Evolutionary conservation across 2,113 vertebrate species (phyloP).

Genomic region (Strigops habroptila): DNA sequence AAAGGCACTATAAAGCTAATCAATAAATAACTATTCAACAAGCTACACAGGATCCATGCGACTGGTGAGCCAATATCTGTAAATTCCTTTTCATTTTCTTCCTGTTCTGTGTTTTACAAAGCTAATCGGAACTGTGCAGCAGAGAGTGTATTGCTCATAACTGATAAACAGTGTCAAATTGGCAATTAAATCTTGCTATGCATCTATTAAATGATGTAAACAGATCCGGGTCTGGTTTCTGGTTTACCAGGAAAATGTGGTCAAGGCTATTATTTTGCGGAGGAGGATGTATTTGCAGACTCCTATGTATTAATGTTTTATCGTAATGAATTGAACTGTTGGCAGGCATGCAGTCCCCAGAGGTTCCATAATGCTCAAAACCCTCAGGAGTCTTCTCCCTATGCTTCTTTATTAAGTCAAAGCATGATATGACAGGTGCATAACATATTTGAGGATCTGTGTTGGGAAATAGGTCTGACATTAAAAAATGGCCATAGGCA

Average conservation of each 20-base stretch:
- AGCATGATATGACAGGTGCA: neutral
- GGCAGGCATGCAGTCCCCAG: neutral
- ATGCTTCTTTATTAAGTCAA: neutral
- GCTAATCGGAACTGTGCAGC: neutral
- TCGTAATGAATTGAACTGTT: neutral
- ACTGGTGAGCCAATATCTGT: neutral
- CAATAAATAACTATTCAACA: neutral
- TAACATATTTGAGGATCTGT: neutral
- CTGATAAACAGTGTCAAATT: neutral
- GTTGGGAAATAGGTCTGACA: neutral
- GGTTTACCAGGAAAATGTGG: neutral
- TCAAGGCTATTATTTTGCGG: neutral
- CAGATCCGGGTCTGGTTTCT: neutral
- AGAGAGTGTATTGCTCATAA: neutral
- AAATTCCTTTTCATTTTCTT: neutral
- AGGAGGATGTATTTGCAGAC: neutral
- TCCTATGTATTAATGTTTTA: neutral
- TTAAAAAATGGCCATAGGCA: neutral
- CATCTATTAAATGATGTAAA: neutral
- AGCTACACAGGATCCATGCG: neutral
- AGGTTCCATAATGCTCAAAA: neutral
- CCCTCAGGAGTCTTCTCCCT: neutral
- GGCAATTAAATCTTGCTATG: neutral
- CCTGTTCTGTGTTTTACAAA: neutral
- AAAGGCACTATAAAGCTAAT: neutral